Evolutionary conservation across 2,113 vertebrate species (phyloP).

Genomic region (Zosterops lateralis): DNA sequence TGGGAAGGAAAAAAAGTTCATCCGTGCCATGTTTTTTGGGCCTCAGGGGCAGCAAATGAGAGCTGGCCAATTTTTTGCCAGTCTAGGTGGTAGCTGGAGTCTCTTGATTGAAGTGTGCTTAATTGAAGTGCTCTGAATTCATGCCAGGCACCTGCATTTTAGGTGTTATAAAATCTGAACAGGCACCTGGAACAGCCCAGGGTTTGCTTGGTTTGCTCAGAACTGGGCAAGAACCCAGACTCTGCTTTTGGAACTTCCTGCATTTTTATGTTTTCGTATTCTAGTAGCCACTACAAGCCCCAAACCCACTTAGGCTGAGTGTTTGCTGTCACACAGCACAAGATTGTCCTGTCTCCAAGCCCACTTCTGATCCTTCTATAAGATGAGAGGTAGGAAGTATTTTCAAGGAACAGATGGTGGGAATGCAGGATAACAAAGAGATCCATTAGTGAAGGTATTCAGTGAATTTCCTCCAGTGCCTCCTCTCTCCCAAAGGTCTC

Average conservation of each 20-base stretch:
- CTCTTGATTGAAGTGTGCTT: background rate
- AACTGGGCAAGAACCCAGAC: background rate
- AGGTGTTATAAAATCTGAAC: background rate
- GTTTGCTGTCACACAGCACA: background rate
- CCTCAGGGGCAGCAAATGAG: background rate
- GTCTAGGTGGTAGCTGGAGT: background rate
- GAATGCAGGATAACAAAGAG: background rate
- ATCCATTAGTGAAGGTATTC: conserved; percentile 7
- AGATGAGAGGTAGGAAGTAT: background rate
- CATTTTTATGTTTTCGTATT: background rate
- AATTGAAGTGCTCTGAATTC: background rate
- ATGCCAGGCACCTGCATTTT: conserved; percentile 43
- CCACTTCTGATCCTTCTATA: background rate
- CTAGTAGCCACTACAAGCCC: background rate
- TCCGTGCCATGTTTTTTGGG: background rate
- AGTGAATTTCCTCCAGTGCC: background rate
- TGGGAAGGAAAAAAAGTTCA: background rate
- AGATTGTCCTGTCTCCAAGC: background rate
- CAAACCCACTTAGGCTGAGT: background rate
- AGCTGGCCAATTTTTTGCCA: background rate
- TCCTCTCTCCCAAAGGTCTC: background rate
- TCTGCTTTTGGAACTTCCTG: background rate
- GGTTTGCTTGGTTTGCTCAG: background rate
- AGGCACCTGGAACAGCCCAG: background rate
- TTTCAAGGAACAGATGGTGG: conserved; percentile 19